Percentiles rank a stretch among this genome's conserved stretches.
phyloP scores from a whole-genome alignment of 1,140 invertebrate genomes.

The Apis cerana region DNA sequence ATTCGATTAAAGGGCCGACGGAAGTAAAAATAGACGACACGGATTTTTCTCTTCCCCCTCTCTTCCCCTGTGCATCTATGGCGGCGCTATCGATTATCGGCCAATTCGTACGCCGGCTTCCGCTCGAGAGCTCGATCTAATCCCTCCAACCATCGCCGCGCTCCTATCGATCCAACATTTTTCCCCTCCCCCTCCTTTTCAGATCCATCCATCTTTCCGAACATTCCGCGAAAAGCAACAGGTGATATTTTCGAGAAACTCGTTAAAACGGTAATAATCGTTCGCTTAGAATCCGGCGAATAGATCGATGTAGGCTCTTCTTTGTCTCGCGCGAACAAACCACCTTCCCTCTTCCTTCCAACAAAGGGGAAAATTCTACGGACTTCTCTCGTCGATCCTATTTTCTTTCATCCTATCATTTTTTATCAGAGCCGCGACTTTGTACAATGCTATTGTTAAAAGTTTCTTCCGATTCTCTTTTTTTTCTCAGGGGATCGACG shows the following conservation, averaged over 20 bases:
- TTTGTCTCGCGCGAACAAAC: too few species aligned
- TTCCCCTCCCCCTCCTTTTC: neutral
- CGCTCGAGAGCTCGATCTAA: neutral
- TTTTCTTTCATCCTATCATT: neutral
- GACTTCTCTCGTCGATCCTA: neutral
- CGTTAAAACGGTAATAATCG: conserved; percentile 22
- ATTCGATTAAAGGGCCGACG: conserved; percentile 16
- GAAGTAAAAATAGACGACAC: conserved; percentile 44
- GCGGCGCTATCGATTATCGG: conserved; percentile 9
- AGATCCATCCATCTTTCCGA: neutral
- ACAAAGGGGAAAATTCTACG: neutral
- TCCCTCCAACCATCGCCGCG: neutral
- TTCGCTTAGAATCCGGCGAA: neutral
- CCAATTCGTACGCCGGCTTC: neutral
- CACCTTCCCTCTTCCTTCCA: too few species aligned
- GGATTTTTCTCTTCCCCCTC: conserved; percentile 9
- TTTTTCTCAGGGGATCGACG: neutral
- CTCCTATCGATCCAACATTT: neutral
- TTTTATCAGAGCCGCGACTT: neutral
- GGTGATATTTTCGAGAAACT: conserved; percentile 35
- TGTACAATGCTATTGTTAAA: too few species aligned
- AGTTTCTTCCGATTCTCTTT: too few species aligned
- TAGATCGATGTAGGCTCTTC: neutral
- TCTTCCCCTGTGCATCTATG: neutral
- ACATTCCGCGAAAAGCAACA: conserved; percentile 27